These are phyloP conservation scores for Spisula solida DNA, from an alignment of 2,888 invertebrate genomes.

Conservation along the genomic window DNA sequence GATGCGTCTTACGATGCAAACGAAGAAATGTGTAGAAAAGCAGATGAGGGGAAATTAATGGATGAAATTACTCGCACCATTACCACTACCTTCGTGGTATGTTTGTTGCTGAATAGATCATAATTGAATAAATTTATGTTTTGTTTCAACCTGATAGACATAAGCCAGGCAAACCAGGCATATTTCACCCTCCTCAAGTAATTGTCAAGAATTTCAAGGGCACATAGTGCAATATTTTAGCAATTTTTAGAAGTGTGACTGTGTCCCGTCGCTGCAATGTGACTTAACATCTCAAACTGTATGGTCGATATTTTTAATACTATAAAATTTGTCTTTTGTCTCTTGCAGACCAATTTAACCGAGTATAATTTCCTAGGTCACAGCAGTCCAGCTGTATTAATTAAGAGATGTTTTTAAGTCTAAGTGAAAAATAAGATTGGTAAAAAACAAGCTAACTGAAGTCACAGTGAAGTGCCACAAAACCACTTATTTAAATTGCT, in stretches of 20 bases:
- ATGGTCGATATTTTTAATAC: no score
- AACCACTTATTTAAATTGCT: no score
- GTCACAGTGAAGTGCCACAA: no score
- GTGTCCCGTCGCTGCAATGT: no score
- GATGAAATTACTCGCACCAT: constrained; percentile 54
- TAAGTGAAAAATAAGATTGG: no score
- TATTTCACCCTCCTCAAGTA: not conserved
- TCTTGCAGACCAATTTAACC: no score
- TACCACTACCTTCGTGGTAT: constrained; percentile 44
- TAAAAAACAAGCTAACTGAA: no score
- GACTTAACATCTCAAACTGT: no score
- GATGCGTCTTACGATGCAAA: not conserved
- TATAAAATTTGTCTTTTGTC: no score
- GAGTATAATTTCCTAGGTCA: no score
- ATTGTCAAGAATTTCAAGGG: not conserved
- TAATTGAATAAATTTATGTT: constrained; percentile 32
- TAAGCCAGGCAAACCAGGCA: not conserved
- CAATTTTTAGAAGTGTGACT: not conserved
- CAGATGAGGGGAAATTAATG: constrained; percentile 2
- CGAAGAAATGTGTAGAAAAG: not conserved
- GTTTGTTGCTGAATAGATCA: constrained; percentile 33
- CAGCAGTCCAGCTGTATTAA: no score
- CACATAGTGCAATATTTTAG: not conserved
- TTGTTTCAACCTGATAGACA: constrained; percentile 13
- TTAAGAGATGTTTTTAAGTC: no score